These are phyloP conservation scores for Drosophila diplacantha DNA, from an alignment of 2,888 invertebrate species.

Conservation along the genomic window DNA sequence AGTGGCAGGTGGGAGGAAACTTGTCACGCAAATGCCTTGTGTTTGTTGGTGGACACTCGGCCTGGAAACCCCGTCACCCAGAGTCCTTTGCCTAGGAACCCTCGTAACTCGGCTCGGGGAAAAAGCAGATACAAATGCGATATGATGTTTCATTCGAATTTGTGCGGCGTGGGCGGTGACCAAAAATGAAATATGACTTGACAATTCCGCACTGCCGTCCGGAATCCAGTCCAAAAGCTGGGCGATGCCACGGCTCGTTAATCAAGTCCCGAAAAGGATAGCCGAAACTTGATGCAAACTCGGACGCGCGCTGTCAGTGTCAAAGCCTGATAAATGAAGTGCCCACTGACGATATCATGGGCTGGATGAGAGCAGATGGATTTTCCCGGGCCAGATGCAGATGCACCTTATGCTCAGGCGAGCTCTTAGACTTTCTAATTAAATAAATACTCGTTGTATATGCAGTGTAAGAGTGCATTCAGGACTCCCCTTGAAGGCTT, in stretches of 20 bases:
- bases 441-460: constrained; percentile 16
- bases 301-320: constrained; percentile 54
- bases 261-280: constrained; percentile 49
- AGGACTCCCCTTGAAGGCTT: constrained; percentile 8
- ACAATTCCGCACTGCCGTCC: constrained; percentile 44
- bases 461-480: constrained; percentile 17
- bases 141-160: constrained; percentile 66
- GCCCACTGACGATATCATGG: constrained; percentile 13
- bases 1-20: constrained; percentile 29
- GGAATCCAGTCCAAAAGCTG: constrained; percentile 25
- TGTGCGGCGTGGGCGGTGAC: constrained; percentile 50
- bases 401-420: constrained; percentile 7
- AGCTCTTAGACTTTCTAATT: constrained; percentile 16
- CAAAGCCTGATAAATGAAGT: constrained; percentile 68
- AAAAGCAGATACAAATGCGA: constrained; percentile 52
- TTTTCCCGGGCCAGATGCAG: constrained; percentile 5
- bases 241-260: constrained; percentile 50
- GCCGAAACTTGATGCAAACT: constrained; percentile 50
- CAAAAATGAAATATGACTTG: constrained; percentile 69
- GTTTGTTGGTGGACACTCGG: constrained; percentile 14
- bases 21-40: constrained; percentile 53
- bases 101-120: constrained; percentile 6
- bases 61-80: constrained; percentile 1
- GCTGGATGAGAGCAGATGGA: constrained; percentile 14
- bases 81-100: constrained; percentile 3